A percentile compares a stretch with the other conserved stretches of the same genome.
Evolutionary conservation across 2,113 vertebrate species (phyloP).

Genomic region (Daboia siamensis): DNA sequence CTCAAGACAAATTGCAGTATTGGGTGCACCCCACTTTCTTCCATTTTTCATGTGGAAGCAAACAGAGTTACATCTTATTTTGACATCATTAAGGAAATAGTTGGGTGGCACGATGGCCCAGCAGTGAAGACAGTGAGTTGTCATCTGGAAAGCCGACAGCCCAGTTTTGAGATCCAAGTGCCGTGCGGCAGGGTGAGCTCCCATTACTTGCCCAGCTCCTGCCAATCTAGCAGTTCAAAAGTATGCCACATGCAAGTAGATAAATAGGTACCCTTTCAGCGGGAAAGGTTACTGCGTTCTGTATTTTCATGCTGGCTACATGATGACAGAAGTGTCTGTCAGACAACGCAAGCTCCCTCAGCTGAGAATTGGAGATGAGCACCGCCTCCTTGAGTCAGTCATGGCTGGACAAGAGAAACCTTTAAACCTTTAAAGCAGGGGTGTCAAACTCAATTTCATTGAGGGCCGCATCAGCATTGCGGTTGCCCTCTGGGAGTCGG

Average conservation of each 20-base stretch:
- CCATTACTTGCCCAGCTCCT: neutral
- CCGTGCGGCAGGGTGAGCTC: neutral
- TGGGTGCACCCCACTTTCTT: neutral
- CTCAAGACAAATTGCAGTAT: neutral
- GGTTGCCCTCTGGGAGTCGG: too few species aligned
- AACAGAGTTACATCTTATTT: neutral
- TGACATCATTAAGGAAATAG: neutral
- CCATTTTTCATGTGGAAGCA: neutral
- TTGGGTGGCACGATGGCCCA: neutral
- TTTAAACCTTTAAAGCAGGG: neutral
- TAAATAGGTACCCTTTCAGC: neutral
- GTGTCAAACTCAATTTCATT: too few species aligned
- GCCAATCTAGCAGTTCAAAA: neutral
- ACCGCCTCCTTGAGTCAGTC: neutral
- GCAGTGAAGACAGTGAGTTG: neutral
- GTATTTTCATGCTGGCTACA: neutral
- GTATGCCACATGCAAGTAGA: neutral
- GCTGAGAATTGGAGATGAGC: neutral
- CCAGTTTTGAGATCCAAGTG: neutral
- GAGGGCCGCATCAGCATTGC: too few species aligned
- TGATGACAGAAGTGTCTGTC: neutral
- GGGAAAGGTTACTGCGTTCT: neutral
- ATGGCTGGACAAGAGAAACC: neutral
- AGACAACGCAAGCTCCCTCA: neutral
- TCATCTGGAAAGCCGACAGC: neutral